Percentiles rank a stretch among this genome's conserved stretches.
Conservation (phyloP, 1,140 invertebrate species). For the Linepithema humile region DNA sequence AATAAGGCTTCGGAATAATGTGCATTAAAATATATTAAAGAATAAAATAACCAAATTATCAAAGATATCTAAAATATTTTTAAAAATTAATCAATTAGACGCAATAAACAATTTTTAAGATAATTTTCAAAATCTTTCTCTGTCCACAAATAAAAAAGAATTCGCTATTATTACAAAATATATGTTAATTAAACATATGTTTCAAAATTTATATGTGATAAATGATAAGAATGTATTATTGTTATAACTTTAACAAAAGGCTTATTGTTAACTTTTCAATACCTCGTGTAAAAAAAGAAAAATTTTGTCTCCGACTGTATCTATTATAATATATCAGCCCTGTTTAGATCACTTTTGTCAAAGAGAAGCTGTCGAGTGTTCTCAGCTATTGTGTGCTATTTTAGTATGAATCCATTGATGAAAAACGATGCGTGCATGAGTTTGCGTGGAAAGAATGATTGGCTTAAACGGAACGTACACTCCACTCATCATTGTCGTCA, state of each 20-base stretch:
- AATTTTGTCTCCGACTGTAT: background rate
- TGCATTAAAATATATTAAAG: background rate
- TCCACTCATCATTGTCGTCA: background rate
- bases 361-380: background rate
- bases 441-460: slow-evolving; percentile 41
- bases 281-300: background rate
- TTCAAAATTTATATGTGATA: background rate
- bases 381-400: background rate
- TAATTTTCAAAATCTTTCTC: background rate
- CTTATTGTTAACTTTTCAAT: background rate
- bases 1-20: too few relatives aligned
- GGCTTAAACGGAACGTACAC: slow-evolving; percentile 33
- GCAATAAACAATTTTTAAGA: too few relatives aligned
- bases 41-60: too few relatives aligned
- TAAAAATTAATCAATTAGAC: background rate
- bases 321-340: background rate
- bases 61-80: too few relatives aligned
- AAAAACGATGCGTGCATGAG: slow-evolving; percentile 15
- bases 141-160: background rate
- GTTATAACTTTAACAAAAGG: background rate
- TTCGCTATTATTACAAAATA: background rate
- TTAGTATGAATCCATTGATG: slow-evolving; percentile 38
- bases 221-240: background rate
- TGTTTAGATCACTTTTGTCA: background rate
- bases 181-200: background rate